phyloP scores from a whole-genome alignment of 2,113 vertebrate species.

The Pelecanus crispus region DNA sequence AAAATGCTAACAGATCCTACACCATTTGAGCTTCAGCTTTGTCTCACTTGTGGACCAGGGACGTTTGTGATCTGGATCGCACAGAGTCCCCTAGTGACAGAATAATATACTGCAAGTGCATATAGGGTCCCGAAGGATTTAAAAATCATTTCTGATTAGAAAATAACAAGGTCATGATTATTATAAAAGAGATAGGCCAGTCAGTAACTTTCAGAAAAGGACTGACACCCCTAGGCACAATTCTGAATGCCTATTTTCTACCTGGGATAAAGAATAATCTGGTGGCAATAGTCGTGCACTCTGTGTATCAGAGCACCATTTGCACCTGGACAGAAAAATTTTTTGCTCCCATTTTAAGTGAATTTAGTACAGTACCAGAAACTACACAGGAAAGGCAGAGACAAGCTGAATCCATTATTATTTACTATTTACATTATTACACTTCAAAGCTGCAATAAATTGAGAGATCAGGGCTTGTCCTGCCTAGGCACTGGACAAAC shows the following conservation, averaged over 20 bases:
- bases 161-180: neutral
- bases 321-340: neutral
- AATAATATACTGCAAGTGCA: neutral
- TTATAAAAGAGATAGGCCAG: neutral
- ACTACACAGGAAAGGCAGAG: neutral
- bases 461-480: neutral
- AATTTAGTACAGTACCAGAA: neutral
- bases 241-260: neutral
- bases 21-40: neutral
- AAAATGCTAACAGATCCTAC: neutral
- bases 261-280: neutral
- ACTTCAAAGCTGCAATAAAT: neutral
- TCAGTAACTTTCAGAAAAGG: neutral
- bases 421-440: neutral
- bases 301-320: neutral
- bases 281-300: neutral
- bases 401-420: neutral
- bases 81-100: neutral
- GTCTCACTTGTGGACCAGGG: neutral
- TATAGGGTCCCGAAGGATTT: neutral
- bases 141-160: neutral
- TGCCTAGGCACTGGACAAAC: neutral
- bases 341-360: neutral
- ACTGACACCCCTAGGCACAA: neutral
- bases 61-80: neutral